These are phyloP conservation scores for Galbula dea DNA, from an alignment of 2,113 vertebrate genomes.

Conservation along the genomic window DNA sequence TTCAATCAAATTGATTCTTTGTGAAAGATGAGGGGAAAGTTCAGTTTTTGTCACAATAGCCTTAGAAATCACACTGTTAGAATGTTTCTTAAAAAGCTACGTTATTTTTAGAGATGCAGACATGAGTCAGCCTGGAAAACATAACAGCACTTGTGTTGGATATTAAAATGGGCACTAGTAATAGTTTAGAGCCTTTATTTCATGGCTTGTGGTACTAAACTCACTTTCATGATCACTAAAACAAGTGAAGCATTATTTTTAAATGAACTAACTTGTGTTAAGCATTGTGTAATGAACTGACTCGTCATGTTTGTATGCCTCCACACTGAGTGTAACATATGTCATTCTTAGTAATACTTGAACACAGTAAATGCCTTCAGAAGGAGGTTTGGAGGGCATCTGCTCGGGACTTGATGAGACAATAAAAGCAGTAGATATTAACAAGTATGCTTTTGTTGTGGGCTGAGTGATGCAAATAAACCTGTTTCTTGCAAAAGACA, in stretches of 20 bases:
- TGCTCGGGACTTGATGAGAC: neutral
- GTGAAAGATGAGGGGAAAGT: neutral
- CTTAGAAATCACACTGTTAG: neutral
- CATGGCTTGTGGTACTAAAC: neutral
- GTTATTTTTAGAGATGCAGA: neutral
- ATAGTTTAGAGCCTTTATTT: neutral
- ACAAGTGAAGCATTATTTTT: conserved; percentile 35
- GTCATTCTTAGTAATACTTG: neutral
- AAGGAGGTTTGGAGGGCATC: neutral
- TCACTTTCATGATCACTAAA: neutral
- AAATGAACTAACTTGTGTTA: conserved; percentile 5
- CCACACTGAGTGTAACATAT: neutral
- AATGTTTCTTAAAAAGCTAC: neutral
- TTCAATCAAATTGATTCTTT: neutral
- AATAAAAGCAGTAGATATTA: neutral
- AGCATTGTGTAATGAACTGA: conserved; percentile 12
- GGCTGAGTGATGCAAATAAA: conserved; percentile 7
- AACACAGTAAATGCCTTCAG: conserved; percentile 21
- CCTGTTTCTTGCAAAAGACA: conserved; percentile 15
- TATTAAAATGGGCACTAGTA: neutral
- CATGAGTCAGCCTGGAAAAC: neutral
- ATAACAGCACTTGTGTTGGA: neutral
- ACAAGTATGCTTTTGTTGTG: conserved; percentile 41
- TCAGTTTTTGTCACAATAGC: neutral
- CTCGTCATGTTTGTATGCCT: neutral